phyloP scores from a whole-genome alignment of 35 echinoderm and acorn worm species.

The Holothuria glaberrima region DNA sequence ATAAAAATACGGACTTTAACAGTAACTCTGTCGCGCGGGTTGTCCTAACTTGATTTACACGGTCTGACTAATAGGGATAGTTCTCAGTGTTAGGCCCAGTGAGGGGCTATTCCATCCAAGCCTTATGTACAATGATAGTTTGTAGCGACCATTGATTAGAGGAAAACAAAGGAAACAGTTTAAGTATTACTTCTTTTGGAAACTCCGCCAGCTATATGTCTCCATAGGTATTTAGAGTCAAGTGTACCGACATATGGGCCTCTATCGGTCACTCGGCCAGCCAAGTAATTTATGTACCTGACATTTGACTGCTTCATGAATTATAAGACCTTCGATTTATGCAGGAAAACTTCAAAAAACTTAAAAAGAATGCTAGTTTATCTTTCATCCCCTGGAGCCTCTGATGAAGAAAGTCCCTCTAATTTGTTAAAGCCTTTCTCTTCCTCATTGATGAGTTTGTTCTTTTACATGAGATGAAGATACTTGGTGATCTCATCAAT shows the following conservation, averaged over 20 bases:
- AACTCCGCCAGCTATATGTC: too few relatives aligned
- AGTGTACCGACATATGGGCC: constrained; percentile 7
- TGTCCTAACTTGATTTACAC: constrained; percentile 51
- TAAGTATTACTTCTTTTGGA: too few relatives aligned
- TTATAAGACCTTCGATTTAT: constrained; percentile 33
- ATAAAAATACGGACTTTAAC: constrained; percentile 55
- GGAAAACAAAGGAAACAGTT: too few relatives aligned
- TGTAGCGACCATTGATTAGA: too few relatives aligned
- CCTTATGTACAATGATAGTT: too few relatives aligned
- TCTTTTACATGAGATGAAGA: too few relatives aligned
- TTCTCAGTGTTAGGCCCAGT: constrained; percentile 29
- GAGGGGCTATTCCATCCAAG: background rate
- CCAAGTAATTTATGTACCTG: constrained; percentile 2
- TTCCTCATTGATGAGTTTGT: too few relatives aligned
- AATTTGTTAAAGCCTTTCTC: too few relatives aligned
- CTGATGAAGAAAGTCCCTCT: constrained; percentile 11
- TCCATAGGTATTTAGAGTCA: background rate
- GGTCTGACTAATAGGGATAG: constrained; percentile 24
- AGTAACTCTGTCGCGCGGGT: constrained; percentile 36
- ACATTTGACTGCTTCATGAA: constrained; percentile 29
- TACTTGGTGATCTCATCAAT: too few relatives aligned
- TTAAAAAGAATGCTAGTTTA: constrained; percentile 19
- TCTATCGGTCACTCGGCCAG: constrained; percentile 33
- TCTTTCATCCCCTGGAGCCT: constrained; percentile 17
- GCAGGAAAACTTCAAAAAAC: constrained; percentile 13